Conservation (phyloP, 2,888 invertebrate species). For the Leptopilina myrica region DNA sequence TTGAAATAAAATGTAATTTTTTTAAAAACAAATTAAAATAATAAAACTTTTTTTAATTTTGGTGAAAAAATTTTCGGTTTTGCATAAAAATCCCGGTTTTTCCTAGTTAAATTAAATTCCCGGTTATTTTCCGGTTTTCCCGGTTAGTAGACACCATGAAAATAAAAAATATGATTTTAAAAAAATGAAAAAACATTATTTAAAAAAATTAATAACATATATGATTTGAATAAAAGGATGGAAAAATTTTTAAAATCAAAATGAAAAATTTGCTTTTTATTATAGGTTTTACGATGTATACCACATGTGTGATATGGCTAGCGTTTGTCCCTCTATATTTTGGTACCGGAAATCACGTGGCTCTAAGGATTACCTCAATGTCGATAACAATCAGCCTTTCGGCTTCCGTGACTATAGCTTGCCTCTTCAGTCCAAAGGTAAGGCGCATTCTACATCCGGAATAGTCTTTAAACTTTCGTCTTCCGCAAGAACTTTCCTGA, state of each 20-base stretch:
- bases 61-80: too few relatives aligned
- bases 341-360: constrained; percentile 95
- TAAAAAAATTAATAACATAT: constrained; percentile 7
- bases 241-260: neutral
- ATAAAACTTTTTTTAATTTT: too few relatives aligned
- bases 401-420: constrained; percentile 94
- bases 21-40: too few relatives aligned
- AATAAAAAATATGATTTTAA: too few relatives aligned
- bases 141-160: too few relatives aligned
- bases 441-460: constrained; percentile 60
- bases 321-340: constrained; percentile 99
- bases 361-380: constrained; percentile 95
- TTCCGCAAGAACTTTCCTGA: neutral
- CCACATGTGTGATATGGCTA: constrained; percentile 98
- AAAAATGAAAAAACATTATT: too few relatives aligned
- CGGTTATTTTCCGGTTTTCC: too few relatives aligned
- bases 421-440: constrained; percentile 96
- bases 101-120: too few relatives aligned
- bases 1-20: too few relatives aligned
- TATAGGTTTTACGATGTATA: constrained; percentile 98
- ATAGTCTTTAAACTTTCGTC: constrained; percentile 19
- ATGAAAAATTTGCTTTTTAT: constrained; percentile 29
- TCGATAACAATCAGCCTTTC: constrained; percentile 96
- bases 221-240: neutral
- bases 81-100: too few relatives aligned